Base-by-base conservation (phyloP, 2,888 invertebrate species). In the Agonum fuliginosum region DNA sequence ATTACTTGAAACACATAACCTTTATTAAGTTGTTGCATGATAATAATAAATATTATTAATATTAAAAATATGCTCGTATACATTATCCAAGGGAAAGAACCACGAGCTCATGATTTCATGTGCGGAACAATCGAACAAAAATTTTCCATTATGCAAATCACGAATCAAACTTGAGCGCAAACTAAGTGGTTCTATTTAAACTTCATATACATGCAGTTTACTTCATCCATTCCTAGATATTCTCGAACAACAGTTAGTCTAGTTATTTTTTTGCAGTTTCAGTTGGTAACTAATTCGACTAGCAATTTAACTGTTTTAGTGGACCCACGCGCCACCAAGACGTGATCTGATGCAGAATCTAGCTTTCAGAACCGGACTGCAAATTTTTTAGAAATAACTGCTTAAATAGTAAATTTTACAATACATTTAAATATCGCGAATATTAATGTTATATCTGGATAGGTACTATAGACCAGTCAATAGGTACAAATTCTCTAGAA, bases 221-320 rank as follows among this genome's bases (percentile, higher is more conserved):
- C 41, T 67, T 22, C 20, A 62, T 17, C 46, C 58, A 6, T 12
- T 72, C 51, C 20, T 73, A 62, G 74, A 74, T 74, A 65, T 65
- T 62, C 46, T 58, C 46, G 27, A 51, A 71, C 74, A 73, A n/a
- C 34, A 37, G 22, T 58, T 30, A 6, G 20, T 24, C 8, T 17
- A 17, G 27, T 62, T 24, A 46, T 58, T 20, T 62, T n/a, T 58
- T 67, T 67, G 58, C 30, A 17, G 34, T 14, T 24, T n/a, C n/a
- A 58, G 37, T 74, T 74, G 6, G 14, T 27, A 74, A 58, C 74
- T 74, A 74, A 74, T 74, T 62, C 62, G 41, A 14, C 43, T 62
- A 19, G 74, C 46, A 62, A 74, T 74, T 74, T 46, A 62, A 74
- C 19, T 62, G 62, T 74, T 74, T 74, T 65, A 74, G 17, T 74